These are phyloP conservation scores for Somateria mollissima DNA, from an alignment of 2,797 vertebrate species.

Conservation along the genomic window DNA sequence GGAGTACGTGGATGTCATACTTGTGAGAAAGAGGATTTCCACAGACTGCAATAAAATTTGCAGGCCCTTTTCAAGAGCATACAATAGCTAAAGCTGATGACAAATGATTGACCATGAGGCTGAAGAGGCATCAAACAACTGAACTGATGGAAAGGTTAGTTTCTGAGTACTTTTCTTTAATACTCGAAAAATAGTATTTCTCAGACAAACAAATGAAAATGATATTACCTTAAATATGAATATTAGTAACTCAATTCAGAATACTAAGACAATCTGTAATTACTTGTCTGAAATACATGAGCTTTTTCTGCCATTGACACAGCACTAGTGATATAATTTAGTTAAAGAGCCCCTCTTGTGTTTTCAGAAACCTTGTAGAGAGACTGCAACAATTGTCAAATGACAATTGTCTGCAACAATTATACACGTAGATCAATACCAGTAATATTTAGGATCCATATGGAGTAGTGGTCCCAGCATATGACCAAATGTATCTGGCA, in stretches of 20 bases:
- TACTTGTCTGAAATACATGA: background rate
- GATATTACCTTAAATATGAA: background rate
- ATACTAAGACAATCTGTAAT: background rate
- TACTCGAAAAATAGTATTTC: background rate
- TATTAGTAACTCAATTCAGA: background rate
- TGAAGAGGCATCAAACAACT: background rate
- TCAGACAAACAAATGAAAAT: background rate
- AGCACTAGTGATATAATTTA: background rate
- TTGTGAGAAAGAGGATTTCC: background rate
- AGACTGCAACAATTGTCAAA: background rate
- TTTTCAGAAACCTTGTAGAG: background rate
- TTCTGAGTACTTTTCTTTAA: background rate
- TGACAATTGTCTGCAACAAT: background rate
- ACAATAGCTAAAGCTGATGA: background rate
- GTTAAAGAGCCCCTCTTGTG: background rate
- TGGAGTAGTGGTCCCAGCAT: background rate
- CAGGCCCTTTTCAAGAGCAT: background rate
- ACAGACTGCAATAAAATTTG: background rate
- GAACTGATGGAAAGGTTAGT: background rate
- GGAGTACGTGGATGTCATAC: background rate
- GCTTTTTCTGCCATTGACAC: background rate
- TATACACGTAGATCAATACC: background rate
- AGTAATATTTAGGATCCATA: background rate
- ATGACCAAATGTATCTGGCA: background rate
- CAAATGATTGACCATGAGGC: background rate